Base-by-base conservation (phyloP, 2,888 invertebrate species). In the Aleiodes alternator region DNA sequence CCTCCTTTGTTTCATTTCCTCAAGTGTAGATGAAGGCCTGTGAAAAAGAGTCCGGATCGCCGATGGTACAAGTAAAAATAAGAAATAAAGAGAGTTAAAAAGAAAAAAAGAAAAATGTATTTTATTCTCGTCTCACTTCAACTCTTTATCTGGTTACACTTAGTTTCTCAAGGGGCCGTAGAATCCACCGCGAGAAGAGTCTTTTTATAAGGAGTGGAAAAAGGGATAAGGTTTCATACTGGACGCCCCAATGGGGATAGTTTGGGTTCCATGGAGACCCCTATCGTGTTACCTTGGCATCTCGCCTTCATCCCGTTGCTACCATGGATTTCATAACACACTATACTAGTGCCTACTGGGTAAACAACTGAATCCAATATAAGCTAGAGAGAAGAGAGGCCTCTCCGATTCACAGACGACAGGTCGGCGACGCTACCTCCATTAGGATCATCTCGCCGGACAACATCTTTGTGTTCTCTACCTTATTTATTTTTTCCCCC, bases 271-370 rank as follows among this genome's bases (percentile, higher is more conserved):
- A 66, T 53, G 66, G 31, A 56, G 72, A 73, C 66, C 66, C 66
- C 56, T 75, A 50, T 68, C 75, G 56, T 57, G 75, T 76, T 76
- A 72, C 76, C 66, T 72, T 72, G 53, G 38, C 76, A 69, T 76
- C 72, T 72, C 72, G 69, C 66, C 76, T 75, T 71, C 68, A 29
- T 68, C 68, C 51, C 51, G 23, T 50, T 29, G 68, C 75, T 75
- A 75, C 75, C 71, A 75, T 71, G 66, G 75, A 75, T 75, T 75
- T 75, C 71, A 56, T 64, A 59, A 69, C 69, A 34, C 11, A 56
- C 75, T 64, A 71, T 56, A 56, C 53, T 57, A 68, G 38, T 43
- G 75, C 75, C 71, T 71, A 75, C 75, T 72, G 76, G 76, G 53
- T 76, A 76, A 72, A 76, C 61, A 76, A 72, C 29, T 51, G 23